Conservation (phyloP, 2,797 vertebrate genomes). For the Sphenopsis melanotis region DNA sequence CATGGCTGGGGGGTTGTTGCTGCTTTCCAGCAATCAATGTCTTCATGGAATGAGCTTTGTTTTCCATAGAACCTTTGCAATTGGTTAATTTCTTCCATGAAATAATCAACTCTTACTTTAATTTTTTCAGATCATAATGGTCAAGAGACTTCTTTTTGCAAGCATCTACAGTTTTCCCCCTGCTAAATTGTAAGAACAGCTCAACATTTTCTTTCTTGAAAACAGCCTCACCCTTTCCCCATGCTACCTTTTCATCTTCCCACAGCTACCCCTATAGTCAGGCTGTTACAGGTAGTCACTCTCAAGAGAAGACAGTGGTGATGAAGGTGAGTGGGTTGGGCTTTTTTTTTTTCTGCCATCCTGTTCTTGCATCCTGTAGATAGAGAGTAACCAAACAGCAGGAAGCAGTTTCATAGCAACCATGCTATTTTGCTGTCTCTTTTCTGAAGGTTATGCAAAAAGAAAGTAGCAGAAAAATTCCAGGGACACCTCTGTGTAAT, state of each 20-base stretch:
- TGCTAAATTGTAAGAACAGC: not conserved
- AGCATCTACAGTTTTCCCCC: not conserved
- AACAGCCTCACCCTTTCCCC: not conserved
- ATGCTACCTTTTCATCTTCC: not conserved
- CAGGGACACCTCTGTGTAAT: not conserved
- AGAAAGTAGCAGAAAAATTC: not conserved
- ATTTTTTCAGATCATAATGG: not conserved
- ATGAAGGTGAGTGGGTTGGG: not conserved
- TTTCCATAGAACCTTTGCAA: not conserved
- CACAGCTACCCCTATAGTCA: not conserved
- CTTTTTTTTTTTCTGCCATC: not conserved
- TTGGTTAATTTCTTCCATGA: not conserved
- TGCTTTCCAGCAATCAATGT: not conserved
- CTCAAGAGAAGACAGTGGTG: not conserved
- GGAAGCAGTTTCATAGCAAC: conserved; percentile 44
- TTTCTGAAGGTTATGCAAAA: not conserved
- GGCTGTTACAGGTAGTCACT: not conserved
- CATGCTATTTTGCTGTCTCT: not conserved
- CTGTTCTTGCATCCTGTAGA: conserved; percentile 36
- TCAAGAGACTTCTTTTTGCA: not conserved
- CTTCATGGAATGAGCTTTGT: not conserved
- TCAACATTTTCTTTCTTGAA: not conserved
- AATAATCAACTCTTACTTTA: not conserved
- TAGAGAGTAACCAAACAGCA: not conserved
- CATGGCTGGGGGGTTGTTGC: not conserved